phyloP scores from a whole-genome alignment of 2,113 vertebrate genomes.

The Mixornis gularis region DNA sequence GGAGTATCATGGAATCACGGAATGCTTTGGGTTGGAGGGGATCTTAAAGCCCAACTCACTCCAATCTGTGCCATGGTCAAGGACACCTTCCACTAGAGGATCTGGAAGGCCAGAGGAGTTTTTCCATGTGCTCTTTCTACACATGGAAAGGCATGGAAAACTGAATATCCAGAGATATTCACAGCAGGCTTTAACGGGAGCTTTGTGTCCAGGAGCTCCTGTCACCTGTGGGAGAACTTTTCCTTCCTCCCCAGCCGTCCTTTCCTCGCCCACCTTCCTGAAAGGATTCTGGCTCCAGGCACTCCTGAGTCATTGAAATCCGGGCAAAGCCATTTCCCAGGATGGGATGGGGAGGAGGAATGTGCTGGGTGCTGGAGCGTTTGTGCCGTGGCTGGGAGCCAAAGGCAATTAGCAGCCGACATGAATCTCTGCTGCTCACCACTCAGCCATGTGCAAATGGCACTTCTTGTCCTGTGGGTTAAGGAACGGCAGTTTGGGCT shows the following conservation, averaged over 20 bases:
- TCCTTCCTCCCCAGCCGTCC: background rate
- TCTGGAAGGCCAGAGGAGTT: background rate
- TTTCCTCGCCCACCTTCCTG: background rate
- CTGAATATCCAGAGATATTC: background rate
- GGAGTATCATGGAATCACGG: background rate
- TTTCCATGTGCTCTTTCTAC: background rate
- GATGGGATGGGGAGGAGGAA: background rate
- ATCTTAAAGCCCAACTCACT: background rate
- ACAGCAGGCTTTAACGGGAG: background rate
- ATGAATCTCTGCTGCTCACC: conserved; percentile 46
- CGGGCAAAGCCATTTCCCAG: background rate
- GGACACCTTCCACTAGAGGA: background rate
- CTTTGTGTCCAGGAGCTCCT: background rate
- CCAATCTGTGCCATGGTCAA: background rate
- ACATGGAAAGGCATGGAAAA: background rate
- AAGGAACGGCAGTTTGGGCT: conserved; percentile 56
- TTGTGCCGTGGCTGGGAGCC: conserved; percentile 30
- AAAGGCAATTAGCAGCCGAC: conserved; percentile 49
- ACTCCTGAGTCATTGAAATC: background rate
- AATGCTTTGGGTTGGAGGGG: background rate
- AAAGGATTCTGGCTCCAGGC: background rate
- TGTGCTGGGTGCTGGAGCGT: background rate
- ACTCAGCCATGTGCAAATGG: conserved; percentile 43
- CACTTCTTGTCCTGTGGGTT: conserved; percentile 60
- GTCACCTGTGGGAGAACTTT: background rate